phyloP scores from a whole-genome alignment of 2,888 invertebrate species.

The Phytoseiulus persimilis region DNA sequence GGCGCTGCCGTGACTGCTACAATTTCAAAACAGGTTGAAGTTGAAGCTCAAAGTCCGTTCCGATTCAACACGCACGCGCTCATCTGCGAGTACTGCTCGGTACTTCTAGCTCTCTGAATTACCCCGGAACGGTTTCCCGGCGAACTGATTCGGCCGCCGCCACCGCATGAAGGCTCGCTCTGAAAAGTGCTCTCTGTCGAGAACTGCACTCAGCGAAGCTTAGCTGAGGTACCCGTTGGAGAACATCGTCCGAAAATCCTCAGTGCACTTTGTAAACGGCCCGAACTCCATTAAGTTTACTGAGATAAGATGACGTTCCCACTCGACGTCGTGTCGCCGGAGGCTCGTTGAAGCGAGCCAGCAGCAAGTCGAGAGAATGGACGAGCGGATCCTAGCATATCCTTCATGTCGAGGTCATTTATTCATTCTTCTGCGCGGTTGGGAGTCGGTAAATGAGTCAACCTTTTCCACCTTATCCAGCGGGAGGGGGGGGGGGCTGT shows the following conservation, averaged over 20 bases:
- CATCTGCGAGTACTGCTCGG: no score
- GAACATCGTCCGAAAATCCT: neutral
- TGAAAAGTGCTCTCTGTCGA: neutral
- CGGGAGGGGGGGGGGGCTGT: neutral
- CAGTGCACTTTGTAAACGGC: neutral
- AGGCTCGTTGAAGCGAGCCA: neutral
- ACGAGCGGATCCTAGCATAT: neutral
- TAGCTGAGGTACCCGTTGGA: neutral
- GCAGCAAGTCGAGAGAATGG: neutral
- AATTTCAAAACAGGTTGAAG: neutral
- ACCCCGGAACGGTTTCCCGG: no score
- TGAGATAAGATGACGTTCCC: neutral
- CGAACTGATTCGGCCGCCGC: no score
- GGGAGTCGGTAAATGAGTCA: neutral
- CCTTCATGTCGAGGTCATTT: neutral
- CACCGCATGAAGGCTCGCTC: no score
- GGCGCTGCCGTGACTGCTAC: no score
- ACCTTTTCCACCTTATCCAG: neutral
- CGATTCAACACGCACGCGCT: no score
- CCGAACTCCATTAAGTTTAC: neutral
- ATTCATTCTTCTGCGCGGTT: neutral
- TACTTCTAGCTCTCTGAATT: no score
- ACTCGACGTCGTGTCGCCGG: neutral
- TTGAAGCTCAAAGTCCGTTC: neutral
- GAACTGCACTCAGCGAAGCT: neutral